phyloP scores from a whole-genome alignment of 2,113 vertebrate genomes.

The Calypte anna region DNA sequence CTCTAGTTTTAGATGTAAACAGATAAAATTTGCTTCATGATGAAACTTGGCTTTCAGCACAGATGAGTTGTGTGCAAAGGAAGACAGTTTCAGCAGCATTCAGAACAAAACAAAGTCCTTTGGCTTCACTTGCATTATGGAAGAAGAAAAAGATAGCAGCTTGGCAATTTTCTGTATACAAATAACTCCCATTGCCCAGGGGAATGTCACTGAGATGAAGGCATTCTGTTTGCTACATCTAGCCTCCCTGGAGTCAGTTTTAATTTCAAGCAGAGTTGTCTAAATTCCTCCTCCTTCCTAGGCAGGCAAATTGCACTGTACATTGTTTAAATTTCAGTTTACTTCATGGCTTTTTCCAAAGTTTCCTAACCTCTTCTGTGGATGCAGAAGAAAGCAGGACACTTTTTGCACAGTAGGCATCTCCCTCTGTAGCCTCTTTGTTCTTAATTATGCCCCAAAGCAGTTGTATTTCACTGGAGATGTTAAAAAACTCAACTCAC shows the following conservation, averaged over 20 bases:
- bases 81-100: constrained; percentile 23
- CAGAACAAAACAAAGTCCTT: constrained; percentile 21
- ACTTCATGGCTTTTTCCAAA: constrained; percentile 20
- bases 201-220: constrained; percentile 29
- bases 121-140: not conserved
- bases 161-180: constrained; percentile 47
- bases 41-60: constrained; percentile 5
- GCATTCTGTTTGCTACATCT: not conserved
- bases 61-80: not conserved
- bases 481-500: not conserved
- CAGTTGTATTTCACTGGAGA: not conserved
- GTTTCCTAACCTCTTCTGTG: not conserved
- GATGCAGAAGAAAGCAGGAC: not conserved
- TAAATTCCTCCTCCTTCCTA: constrained; percentile 30
- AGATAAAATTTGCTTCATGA: constrained; percentile 32
- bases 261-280: constrained; percentile 23
- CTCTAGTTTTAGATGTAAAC: constrained; percentile 48
- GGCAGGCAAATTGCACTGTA: constrained; percentile 19
- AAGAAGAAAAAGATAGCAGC: constrained; percentile 39
- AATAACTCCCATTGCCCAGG: constrained; percentile 31
- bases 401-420: not conserved
- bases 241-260: constrained; percentile 31
- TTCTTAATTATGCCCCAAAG: not conserved
- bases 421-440: not conserved
- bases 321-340: constrained; percentile 14